phyloP scores from a whole-genome alignment of 2,888 invertebrate species.

The Rhamphomyia laevipes region DNA sequence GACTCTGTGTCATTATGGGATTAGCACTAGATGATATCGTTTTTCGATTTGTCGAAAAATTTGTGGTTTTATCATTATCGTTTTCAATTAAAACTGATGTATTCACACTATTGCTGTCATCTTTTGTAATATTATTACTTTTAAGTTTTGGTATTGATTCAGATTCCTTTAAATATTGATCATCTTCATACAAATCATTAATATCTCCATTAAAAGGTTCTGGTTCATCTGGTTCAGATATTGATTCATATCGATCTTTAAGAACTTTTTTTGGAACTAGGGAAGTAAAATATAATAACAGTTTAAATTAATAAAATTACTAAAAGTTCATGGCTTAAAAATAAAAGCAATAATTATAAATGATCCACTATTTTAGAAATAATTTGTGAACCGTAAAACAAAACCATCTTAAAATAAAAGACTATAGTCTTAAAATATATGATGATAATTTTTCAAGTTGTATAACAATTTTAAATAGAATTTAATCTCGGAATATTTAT shows the following conservation, averaged over 20 bases:
- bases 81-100: neutral
- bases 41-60: neutral
- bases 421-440: too few relatives aligned
- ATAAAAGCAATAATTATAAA: too few relatives aligned
- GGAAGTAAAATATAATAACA: too few relatives aligned
- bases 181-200: conserved; percentile 44
- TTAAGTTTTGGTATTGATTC: conserved; percentile 43
- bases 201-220: conserved; percentile 42
- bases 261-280: conserved; percentile 78
- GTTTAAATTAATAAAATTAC: too few relatives aligned
- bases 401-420: too few relatives aligned
- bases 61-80: neutral
- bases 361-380: too few relatives aligned
- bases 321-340: too few relatives aligned
- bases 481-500: too few relatives aligned
- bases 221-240: conserved; percentile 65
- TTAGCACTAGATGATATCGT: conserved; percentile 21
- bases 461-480: too few relatives aligned
- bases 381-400: too few relatives aligned
- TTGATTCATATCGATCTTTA: conserved; percentile 69
- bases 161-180: conserved; percentile 44
- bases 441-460: too few relatives aligned
- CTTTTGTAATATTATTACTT: conserved; percentile 27
- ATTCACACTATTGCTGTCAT: conserved; percentile 13
- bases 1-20: conserved; percentile 33